Base-by-base conservation (phyloP, 2,113 vertebrate species). In the Corvus cornix region DNA sequence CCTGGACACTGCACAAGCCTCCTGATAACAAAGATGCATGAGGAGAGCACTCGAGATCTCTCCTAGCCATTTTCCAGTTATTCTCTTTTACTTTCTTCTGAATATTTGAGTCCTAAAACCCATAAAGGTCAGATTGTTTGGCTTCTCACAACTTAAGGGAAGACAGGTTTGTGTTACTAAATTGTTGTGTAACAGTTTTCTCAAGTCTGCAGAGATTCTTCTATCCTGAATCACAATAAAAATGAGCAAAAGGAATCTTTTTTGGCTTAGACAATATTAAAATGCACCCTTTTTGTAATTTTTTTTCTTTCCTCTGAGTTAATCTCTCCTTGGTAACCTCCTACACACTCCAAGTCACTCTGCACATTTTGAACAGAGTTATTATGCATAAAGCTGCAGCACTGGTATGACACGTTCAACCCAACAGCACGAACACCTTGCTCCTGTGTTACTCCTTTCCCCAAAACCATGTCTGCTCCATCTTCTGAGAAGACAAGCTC, bases 281-380 rank as follows among this genome's bases (percentile, higher is more conserved):
- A 85, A 78, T 30, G 37, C 53, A 91, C 20, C 15, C 46, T 84
- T 92, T 89, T 30, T 52, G 20, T 49, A 27, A 19, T 48, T 37
- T n/a, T 44, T n/a, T 33, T 13, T 1, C 9, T 75, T 75, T 9
- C 13, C 51, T 13, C 46, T 3, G 9, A 82, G 27, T 81, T 90
- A 72, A 63, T 87, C 82, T 91, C 72, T 93, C 91, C 74, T 95
- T 89, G 63, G 84, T 85, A 93, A 95, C 81, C 87, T 93, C 95
- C 93, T 62, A 96, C 93, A 86, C 37, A 24, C 59, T 70, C 58
- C 67, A 60, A 89, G 85, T 56, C 22, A 73, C 53, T 78, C 55
- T 82, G 56, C 31, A 84, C 24, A 63, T 87, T 85, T 56, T 73
- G 41, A 83, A 66, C 13, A 73, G 76, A 52, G 74, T 9, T 80